A percentile compares a stretch with the other conserved stretches of the same genome.
Evolutionary conservation across 1,140 invertebrate species (phyloP).

Genomic region (Lordiphosa collinella): DNA sequence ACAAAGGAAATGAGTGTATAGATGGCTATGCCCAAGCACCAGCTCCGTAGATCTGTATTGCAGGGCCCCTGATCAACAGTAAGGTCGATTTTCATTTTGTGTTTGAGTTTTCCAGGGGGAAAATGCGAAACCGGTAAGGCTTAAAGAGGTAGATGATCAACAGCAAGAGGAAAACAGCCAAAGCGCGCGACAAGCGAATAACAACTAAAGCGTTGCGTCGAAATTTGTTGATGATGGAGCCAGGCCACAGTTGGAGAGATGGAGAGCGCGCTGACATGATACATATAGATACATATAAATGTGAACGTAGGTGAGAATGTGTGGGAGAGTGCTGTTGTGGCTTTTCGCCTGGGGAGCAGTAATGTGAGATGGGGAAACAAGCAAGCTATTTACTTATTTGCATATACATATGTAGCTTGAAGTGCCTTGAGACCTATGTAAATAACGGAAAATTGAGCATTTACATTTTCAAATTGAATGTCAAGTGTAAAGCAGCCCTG

Average conservation of each 20-base stretch:
- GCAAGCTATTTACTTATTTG: too few species aligned
- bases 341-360: too few species aligned
- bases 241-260: background rate
- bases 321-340: too few species aligned
- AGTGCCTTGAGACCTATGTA: too few species aligned
- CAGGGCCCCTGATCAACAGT: slow-evolving; percentile 53
- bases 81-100: slow-evolving; percentile 48
- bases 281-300: too few species aligned
- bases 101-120: background rate
- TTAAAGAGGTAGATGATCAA: background rate
- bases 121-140: slow-evolving; percentile 19
- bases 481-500: too few species aligned
- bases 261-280: too few species aligned
- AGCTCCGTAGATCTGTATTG: slow-evolving; percentile 37
- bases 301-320: too few species aligned
- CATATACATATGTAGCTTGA: too few species aligned
- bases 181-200: slow-evolving; percentile 1
- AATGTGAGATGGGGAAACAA: too few species aligned
- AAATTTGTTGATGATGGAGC: background rate
- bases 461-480: too few species aligned
- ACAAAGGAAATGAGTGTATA: slow-evolving; percentile 29
- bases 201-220: slow-evolving; percentile 29
- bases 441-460: too few species aligned
- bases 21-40: slow-evolving; percentile 58
- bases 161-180: background rate